Base-by-base conservation (phyloP, 2,113 vertebrate species). In the Pholis gunnellus region DNA sequence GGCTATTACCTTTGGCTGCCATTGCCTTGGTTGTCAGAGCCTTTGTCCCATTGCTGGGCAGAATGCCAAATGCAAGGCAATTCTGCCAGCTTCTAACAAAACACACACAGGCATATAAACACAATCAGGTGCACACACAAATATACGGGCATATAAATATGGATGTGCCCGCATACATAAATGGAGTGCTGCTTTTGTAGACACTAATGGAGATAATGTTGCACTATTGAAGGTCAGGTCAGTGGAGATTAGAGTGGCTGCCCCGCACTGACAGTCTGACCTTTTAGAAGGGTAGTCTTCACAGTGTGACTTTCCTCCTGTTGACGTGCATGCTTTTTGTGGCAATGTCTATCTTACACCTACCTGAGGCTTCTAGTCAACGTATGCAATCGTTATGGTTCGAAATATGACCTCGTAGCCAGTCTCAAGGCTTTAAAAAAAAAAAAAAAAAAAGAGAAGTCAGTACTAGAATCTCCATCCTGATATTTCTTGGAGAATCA, bases 261-360 rank as follows among this genome's bases (percentile, higher is more conserved):
- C 72, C 87, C 87, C 27, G 18, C 25, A 71, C 78, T 86, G 87
- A 92, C 93, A 84, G 83, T 78, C 27, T 93, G 94, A 95, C 95
- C 95, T 95, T 95, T 95, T 92, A 85, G 68, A 70, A 72, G 84
- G 74, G 67, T 81, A 81, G 81, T 91, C 72, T 83, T 90, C 60
- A 22, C 79, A 56, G 60, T 76, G 71, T 46, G 85, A 87, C 75
- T 82, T 73, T 69, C 71, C 72, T 85, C 60, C 64, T 81, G 60
- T 68, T 89, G 63, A 74, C 61, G 75, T 67, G 42, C 70, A 75
- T 83, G 42, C 34, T 66, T 38, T 87, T 82, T 29, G 27, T 57
- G 60, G 48, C 36, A 22, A 25, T 50, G 68, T 64, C 11, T 89
- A 66, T 34, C 34, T 82, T 75, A 65, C 61, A 66, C 29, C 60